Conservation (phyloP, 2,888 invertebrate species). For the Apodemia zela region DNA sequence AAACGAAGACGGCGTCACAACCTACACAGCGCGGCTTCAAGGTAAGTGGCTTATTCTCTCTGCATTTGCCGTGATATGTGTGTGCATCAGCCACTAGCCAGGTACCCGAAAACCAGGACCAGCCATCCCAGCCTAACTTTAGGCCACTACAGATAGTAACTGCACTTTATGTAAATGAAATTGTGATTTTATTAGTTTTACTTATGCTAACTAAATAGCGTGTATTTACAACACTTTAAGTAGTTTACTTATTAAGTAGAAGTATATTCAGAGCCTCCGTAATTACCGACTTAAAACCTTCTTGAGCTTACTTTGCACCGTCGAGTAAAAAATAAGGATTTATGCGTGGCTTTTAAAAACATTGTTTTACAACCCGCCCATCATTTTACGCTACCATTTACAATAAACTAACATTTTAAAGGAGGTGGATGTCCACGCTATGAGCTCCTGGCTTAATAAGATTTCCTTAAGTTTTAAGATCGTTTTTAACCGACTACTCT, state of each 20-base stretch:
- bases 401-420: conserved; percentile 12
- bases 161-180: too few species aligned
- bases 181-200: too few species aligned
- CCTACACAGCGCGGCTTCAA: too few species aligned
- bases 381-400: not conserved
- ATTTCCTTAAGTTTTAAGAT: not conserved
- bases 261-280: not conserved
- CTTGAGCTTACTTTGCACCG: not conserved
- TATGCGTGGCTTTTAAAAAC: not conserved
- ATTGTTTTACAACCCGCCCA: not conserved
- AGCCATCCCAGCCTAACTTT: too few species aligned
- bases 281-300: not conserved
- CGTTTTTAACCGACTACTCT: too few species aligned
- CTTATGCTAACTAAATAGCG: not conserved
- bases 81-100: too few species aligned
- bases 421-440: not conserved
- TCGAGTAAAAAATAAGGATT: not conserved
- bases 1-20: too few species aligned
- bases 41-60: too few species aligned
- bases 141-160: too few species aligned
- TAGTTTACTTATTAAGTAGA: not conserved
- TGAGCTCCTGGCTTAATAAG: not conserved
- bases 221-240: not conserved
- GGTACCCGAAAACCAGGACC: too few species aligned
- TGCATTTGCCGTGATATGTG: too few species aligned